phyloP scores from a whole-genome alignment of 1,140 invertebrate species.

The Lepidurus arcticus region DNA sequence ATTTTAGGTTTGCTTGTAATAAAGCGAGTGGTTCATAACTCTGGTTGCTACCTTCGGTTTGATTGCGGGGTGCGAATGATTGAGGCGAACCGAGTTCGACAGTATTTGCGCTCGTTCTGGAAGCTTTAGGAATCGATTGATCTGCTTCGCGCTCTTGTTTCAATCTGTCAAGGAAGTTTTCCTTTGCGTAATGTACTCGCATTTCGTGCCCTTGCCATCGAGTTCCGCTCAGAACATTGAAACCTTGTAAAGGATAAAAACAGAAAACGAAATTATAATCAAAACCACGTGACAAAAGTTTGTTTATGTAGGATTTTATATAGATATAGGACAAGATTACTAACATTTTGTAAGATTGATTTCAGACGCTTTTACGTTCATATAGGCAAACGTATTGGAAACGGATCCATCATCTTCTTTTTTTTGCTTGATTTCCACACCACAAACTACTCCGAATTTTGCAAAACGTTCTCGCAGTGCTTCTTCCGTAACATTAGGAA shows the following conservation, averaged over 20 bases:
- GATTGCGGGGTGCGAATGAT: not conserved
- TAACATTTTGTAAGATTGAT: not conserved
- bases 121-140: not conserved
- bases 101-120: not conserved
- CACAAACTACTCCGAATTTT: not conserved
- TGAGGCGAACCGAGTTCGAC: not conserved
- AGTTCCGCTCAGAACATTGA: not conserved
- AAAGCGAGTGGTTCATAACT: not conserved
- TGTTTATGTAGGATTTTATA: not conserved
- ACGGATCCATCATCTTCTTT: not conserved
- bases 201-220: constrained; percentile 1
- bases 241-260: not conserved
- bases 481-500: not conserved
- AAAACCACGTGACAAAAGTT: not conserved
- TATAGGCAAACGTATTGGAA: not conserved
- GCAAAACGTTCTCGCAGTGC: not conserved
- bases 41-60: not conserved
- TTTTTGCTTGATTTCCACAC: constrained; percentile 2
- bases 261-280: not conserved
- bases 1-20: not conserved
- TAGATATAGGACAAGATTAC: not conserved
- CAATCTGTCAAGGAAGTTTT: not conserved
- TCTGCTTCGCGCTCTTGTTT: not conserved
- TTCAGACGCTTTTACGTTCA: not conserved
- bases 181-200: not conserved